Evolutionary conservation across 2,888 invertebrate species (phyloP), one percentile per base, ranked within the genome.

Genomic region (Druceiella hillmani): DNA sequence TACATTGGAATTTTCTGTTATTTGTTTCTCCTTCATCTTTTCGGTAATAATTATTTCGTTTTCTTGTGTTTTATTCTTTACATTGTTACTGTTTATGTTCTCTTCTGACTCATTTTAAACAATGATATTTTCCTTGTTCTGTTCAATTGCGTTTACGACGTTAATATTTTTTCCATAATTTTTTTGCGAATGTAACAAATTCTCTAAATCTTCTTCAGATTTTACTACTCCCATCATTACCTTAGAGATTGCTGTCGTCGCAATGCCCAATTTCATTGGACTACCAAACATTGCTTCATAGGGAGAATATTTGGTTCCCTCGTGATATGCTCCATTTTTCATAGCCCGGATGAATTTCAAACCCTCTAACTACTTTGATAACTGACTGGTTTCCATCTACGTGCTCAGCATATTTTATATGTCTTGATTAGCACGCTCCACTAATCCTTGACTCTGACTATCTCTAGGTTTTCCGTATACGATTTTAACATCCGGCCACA

Each of bases 221-320:
- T 9, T 15, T 34, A 25, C 20, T 13, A 26, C 11, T 34, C 34
- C 26, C 16, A 34, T 25, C 26, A 34, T 16, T 13, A 10, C 34
- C 16, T 25, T 34, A 12, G 26, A 16, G 16, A 36, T 36, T 13
- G 36, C 36, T 36, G 36, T 29, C 16, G 36, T 34, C 17, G 12
- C 36, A 36, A 36, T 36, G 9, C 31, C 36, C 36, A 30, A 16
- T 36, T 36, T 36, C 36, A 36, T 36, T 32, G 29, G 4, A 27
- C 16, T 36, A 7, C 13, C 35, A 30, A 34, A 29, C 25, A 3
- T 31, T 20, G 32, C 25, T 25, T 30, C 34, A 25, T 25, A 29
- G 3, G n/a, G n/a, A n/a, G n/a, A n/a, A n/a, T n/a, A n/a, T n/a
- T n/a, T n/a, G n/a, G n/a, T n/a, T n/a, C n/a, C n/a, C n/a, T n/a